Evolutionary conservation across 2,888 invertebrate genomes (phyloP), one percentile per base, ranked within the genome.

Genomic region (Busseola fusca): DNA sequence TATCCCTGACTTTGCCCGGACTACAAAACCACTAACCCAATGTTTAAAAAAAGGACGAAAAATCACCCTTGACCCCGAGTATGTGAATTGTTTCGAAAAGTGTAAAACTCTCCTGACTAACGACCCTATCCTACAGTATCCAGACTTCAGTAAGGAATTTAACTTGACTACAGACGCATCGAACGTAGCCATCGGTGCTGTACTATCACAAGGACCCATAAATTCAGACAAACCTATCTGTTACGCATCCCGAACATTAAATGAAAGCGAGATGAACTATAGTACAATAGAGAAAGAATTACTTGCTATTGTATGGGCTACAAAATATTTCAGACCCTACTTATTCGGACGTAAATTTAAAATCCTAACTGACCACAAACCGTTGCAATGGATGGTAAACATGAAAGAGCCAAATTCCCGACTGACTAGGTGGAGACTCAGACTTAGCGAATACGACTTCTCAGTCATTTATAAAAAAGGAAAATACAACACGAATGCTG

Each of bases 201-300:
- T 64, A 7, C 12, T 64, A 1, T 64, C 64, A 2, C 54, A 64
- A 7, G 64, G 64, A 16, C 25, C 37, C 3, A 18, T 64, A 25
- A 54, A 54, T 5, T 25, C n/a, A 6, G 64, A 64, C 40, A 64
- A 64, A 2, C 64, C 64, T 10, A 54, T 64, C 52, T 54, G 54
- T 14, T 64, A 64, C 6, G 64, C 64, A 1, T 64, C 64, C 1
- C 6, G 64, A 6, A 64, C 64, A 0, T 27, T 64, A n/a, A 64
- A 64, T 18, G 25, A 37, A 9, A 64, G 63, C 10, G 63, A 64
- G 25, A 37, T 37, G 9, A 52, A 64, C 16, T 64, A 64, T 1
- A 60, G 37, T 10, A 37, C 37, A 10, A 37, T 37, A 9, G 37
- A 37, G 4, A 37, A 37, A 10, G 37, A 37, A 10, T 10, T 37